Conservation (phyloP, 2,113 vertebrate species). For the Meleagris gallopavo region DNA sequence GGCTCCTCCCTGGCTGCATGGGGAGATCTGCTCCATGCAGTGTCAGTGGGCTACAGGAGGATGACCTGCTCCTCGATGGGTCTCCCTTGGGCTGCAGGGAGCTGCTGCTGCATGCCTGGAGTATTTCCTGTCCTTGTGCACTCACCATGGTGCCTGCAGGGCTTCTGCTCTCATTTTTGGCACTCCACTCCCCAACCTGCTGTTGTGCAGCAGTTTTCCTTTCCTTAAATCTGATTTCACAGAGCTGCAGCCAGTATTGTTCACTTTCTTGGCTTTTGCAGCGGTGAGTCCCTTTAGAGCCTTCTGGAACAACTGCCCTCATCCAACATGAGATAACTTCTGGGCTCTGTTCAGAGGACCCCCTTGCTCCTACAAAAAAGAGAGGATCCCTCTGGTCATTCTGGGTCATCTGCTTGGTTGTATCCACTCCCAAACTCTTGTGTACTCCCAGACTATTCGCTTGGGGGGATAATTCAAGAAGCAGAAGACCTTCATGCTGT, state of each 20-base stretch:
- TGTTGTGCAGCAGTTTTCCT: too few relatives aligned
- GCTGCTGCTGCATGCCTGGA: too few relatives aligned
- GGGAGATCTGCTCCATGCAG: neutral
- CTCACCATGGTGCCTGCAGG: too few relatives aligned
- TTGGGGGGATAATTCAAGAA: neutral
- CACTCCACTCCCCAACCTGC: too few relatives aligned
- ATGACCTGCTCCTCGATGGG: neutral
- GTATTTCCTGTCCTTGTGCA: too few relatives aligned
- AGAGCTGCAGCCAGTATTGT: too few relatives aligned
- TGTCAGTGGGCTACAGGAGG: neutral
- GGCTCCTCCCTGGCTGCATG: neutral
- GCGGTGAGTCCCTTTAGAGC: neutral
- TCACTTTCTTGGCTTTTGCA: too few relatives aligned
- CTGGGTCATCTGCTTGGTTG: neutral
- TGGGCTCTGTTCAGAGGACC: neutral
- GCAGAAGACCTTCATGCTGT: neutral
- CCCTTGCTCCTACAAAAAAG: neutral
- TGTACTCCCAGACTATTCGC: neutral
- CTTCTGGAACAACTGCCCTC: neutral
- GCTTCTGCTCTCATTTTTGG: too few relatives aligned
- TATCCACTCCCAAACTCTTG: neutral
- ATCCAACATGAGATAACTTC: neutral
- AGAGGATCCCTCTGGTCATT: neutral
- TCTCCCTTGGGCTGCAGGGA: too few relatives aligned
- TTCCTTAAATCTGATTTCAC: too few relatives aligned